phyloP scores from a whole-genome alignment of 92 coral and sea anemone species.

The Porites cylindrica region DNA sequence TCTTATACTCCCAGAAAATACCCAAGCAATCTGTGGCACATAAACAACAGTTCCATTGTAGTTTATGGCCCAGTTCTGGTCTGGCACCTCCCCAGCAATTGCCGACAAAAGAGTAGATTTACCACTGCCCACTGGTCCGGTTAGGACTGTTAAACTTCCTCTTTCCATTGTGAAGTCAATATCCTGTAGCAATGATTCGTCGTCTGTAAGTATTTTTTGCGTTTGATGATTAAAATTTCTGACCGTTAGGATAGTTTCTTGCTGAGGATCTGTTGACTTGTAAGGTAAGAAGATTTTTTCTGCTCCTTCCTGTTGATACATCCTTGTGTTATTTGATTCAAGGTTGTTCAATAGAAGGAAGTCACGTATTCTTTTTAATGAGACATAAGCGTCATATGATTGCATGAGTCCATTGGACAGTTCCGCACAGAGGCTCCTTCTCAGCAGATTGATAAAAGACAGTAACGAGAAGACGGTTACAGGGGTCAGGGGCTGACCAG shows the following conservation, averaged over 20 bases:
- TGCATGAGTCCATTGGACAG: neutral
- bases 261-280: neutral
- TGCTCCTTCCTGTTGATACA: neutral
- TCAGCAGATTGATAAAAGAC: neutral
- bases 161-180: neutral
- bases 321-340: neutral
- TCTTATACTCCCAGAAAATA: neutral
- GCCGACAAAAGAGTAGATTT: neutral
- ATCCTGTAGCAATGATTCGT: neutral
- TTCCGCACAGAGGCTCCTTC: neutral
- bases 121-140: neutral
- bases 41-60: neutral
- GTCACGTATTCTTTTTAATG: neutral
- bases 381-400: neutral
- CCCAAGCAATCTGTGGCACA: neutral
- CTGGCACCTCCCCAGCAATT: neutral
- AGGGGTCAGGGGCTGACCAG: neutral
- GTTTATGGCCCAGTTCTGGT: neutral
- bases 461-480: neutral
- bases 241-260: neutral
- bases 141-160: neutral
- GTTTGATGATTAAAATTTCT: too few relatives aligned
- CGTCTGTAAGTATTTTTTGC: neutral
- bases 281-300: neutral
- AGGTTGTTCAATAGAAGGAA: neutral